A percentile compares a stretch with the other conserved stretches of the same genome.
Evolutionary conservation across 2,113 vertebrate genomes (phyloP).

Genomic region (Callaeas wilsoni): DNA sequence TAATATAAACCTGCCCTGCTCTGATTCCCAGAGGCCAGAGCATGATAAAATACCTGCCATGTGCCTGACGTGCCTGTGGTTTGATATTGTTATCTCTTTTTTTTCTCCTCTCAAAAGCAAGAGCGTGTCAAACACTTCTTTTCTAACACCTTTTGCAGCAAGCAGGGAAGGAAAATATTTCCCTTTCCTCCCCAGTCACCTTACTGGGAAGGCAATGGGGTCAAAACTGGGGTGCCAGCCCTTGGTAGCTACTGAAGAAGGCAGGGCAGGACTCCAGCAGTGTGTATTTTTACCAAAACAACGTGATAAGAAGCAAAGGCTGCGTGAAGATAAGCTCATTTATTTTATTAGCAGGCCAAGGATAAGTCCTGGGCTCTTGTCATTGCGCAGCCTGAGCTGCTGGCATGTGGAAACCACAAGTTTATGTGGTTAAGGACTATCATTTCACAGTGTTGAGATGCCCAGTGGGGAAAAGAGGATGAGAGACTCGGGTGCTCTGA

Average conservation of each 20-base stretch:
- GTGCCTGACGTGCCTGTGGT: fast-evolving
- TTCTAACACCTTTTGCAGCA: background rate
- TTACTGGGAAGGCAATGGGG: background rate
- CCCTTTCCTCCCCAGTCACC: background rate
- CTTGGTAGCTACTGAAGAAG: background rate
- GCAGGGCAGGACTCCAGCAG: background rate
- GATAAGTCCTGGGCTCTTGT: background rate
- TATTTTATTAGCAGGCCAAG: background rate
- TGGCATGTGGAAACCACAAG: background rate
- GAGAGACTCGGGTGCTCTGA: background rate
- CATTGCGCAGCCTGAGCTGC: background rate
- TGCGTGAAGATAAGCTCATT: fast-evolving
- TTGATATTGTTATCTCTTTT: background rate
- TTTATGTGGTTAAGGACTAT: background rate
- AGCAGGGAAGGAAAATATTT: background rate
- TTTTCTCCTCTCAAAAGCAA: background rate
- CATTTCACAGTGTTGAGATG: background rate
- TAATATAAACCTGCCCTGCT: background rate
- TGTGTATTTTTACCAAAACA: background rate
- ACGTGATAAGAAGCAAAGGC: background rate
- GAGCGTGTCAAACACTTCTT: background rate
- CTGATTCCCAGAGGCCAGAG: background rate
- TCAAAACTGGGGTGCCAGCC: background rate
- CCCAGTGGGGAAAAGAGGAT: background rate
- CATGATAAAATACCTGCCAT: background rate